Evolutionary conservation across 2,888 invertebrate genomes (phyloP).

Genomic region (Cheilosia impressa): DNA sequence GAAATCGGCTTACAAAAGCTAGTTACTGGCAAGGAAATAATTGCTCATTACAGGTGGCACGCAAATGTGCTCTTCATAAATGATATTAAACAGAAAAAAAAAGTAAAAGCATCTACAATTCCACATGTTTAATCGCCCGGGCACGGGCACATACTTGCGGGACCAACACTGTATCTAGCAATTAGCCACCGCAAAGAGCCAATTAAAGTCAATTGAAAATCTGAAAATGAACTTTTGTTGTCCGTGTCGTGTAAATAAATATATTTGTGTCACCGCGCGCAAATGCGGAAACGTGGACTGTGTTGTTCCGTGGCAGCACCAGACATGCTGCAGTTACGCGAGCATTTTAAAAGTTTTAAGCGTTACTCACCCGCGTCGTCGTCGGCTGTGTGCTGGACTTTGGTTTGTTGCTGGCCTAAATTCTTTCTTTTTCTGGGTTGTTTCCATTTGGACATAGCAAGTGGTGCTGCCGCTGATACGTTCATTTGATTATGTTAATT

Average conservation of each 20-base stretch:
- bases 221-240: constrained; percentile 60
- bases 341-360: constrained; percentile 28
- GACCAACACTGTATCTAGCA: constrained; percentile 48
- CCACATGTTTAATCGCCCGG: constrained; percentile 34
- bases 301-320: constrained; percentile 19
- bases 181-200: constrained; percentile 67
- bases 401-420: constrained; percentile 47
- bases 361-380: not conserved
- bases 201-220: constrained; percentile 73
- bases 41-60: constrained; percentile 67
- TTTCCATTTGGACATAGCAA: constrained; percentile 55
- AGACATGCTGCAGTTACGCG: constrained; percentile 9
- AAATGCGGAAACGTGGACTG: constrained; percentile 67
- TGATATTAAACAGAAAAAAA: constrained; percentile 28
- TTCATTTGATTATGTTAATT: constrained; percentile 55
- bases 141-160: not conserved
- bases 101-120: not conserved
- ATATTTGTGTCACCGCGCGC: constrained; percentile 60
- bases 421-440: constrained; percentile 64
- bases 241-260: constrained; percentile 1
- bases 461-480: constrained; percentile 36
- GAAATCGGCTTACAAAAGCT: constrained; percentile 14
- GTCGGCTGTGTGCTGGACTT: not conserved
- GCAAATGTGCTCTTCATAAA: constrained; percentile 58
- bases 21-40: constrained; percentile 41